phyloP scores from a whole-genome alignment of 2,113 vertebrate species.

The Sporophila hypoxantha region DNA sequence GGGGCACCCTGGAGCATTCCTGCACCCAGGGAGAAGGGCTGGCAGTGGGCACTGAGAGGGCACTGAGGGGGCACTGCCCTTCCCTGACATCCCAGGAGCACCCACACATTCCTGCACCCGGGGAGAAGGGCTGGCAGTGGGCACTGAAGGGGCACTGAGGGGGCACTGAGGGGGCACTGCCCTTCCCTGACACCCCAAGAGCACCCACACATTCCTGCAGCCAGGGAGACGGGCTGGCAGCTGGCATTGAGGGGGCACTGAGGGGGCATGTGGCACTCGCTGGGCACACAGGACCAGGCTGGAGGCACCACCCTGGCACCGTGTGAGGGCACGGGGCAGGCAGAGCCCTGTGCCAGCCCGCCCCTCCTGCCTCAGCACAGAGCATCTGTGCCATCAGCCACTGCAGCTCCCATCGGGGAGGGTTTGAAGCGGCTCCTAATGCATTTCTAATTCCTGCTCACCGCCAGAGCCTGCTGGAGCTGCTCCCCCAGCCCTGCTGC shows the following conservation, averaged over 20 bases:
- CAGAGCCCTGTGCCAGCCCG: neutral
- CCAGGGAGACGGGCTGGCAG: neutral
- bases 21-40: too few relatives aligned
- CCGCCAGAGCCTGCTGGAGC: constrained; percentile 20
- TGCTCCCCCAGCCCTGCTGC: constrained; percentile 15
- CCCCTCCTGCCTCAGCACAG: neutral
- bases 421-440: constrained; percentile 32
- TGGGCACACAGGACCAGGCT: accelerated
- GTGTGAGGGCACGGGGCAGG: neutral
- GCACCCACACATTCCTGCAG: neutral
- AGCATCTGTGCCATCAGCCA: neutral
- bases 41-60: too few relatives aligned
- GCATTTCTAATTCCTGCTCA: constrained; percentile 62
- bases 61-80: too few relatives aligned
- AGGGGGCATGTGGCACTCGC: neutral
- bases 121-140: too few relatives aligned
- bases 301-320: neutral
- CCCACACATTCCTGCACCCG: neutral
- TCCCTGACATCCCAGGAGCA: neutral
- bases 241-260: neutral
- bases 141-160: too few relatives aligned
- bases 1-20: neutral
- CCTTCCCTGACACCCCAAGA: neutral
- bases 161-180: too few relatives aligned
- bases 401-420: neutral